These are phyloP conservation scores for Phacellophora camtschatica DNA, from an alignment of 30 jellyfish, hydroid and myxozoan species.

Conservation along the genomic window DNA sequence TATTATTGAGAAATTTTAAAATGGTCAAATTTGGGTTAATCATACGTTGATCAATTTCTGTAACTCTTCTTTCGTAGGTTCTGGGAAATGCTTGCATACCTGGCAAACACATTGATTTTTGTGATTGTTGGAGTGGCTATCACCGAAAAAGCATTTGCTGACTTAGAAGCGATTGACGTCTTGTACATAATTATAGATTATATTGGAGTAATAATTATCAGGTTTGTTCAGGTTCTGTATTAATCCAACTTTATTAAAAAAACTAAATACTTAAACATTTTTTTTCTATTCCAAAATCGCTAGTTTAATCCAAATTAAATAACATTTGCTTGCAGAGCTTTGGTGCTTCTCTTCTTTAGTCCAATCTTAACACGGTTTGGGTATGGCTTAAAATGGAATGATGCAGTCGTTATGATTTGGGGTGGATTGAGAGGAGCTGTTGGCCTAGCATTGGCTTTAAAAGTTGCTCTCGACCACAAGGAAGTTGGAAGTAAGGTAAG, in stretches of 20 bases:
- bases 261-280: background rate
- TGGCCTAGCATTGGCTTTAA: constrained; percentile 84
- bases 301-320: too few relatives aligned
- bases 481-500: constrained; percentile 84
- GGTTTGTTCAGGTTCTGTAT: constrained; percentile 21
- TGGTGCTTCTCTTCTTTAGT: constrained; percentile 78
- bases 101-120: constrained; percentile 90
- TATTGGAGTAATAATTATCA: constrained; percentile 72
- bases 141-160: constrained; percentile 86
- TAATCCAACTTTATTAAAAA: background rate
- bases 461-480: constrained; percentile 76
- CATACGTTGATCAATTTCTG: too few relatives aligned
- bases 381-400: constrained; percentile 81
- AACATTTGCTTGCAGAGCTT: constrained; percentile 76
- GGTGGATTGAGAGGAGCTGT: constrained; percentile 96
- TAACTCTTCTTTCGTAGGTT: constrained; percentile 12
- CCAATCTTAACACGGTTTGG: constrained; percentile 85
- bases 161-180: constrained; percentile 56
- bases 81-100: constrained; percentile 94
- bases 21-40: too few relatives aligned
- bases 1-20: too few relatives aligned
- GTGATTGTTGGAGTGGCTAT: constrained; percentile 93
- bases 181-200: constrained; percentile 70
- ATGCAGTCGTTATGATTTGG: constrained; percentile 87
- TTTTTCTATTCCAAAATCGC: too few relatives aligned